A percentile compares a stretch with the other conserved stretches of the same genome.
phyloP scores from a whole-genome alignment of 2,113 vertebrate species.

The Ursus arctos region DNA sequence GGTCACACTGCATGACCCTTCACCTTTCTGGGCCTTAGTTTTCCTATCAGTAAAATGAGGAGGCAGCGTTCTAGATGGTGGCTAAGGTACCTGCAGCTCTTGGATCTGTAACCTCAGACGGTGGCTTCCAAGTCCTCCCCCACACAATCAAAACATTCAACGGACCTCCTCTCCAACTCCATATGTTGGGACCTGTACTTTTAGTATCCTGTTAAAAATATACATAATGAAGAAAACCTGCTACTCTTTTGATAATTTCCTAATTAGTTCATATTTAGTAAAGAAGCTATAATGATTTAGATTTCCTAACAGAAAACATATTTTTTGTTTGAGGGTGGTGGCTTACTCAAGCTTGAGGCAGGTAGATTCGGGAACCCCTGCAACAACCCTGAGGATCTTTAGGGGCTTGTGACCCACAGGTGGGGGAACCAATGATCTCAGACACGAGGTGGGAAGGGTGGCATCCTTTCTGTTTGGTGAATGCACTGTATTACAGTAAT shows the following conservation, averaged over 20 bases:
- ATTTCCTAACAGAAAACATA: not conserved
- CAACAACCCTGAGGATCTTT: not conserved
- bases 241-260: not conserved
- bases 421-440: not conserved
- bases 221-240: not conserved
- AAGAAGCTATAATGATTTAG: slow-evolving; percentile 2
- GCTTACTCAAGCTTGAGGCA: not conserved
- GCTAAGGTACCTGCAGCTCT: not conserved
- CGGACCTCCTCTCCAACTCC: not conserved
- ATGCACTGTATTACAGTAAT: not conserved
- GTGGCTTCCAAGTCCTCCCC: not conserved
- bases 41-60: slow-evolving; percentile 45
- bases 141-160: not conserved
- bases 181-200: not conserved
- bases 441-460: not conserved
- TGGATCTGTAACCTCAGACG: not conserved
- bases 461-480: not conserved
- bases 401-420: not conserved
- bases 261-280: not conserved
- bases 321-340: not conserved
- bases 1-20: slow-evolving; percentile 40
- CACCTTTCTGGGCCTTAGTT: not conserved
- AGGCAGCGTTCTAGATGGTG: not conserved
- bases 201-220: not conserved
- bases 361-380: not conserved